Percentiles rank a stretch among this genome's conserved stretches.
These are phyloP conservation scores for Dolichopus griseipennis DNA, from an alignment of 2,888 invertebrate species.

Conservation along the genomic window DNA sequence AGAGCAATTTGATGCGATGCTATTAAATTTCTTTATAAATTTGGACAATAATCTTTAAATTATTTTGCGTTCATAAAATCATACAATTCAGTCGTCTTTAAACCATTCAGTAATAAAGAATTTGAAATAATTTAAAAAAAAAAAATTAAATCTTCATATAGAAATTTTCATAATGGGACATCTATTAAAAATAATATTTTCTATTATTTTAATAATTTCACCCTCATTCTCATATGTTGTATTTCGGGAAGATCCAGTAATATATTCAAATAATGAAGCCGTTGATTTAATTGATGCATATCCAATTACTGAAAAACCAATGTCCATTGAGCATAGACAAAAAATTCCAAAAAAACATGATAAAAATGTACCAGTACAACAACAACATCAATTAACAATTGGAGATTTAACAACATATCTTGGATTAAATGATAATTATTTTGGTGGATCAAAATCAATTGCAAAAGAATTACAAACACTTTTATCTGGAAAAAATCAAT, in stretches of 20 bases:
- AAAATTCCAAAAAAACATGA: slow-evolving; percentile 9
- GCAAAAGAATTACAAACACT: background rate
- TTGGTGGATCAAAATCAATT: background rate
- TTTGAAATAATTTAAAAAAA: too few species aligned
- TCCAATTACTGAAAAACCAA: background rate
- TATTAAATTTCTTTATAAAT: too few species aligned
- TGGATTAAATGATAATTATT: slow-evolving; percentile 1
- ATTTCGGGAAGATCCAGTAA: background rate
- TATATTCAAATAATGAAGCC: background rate
- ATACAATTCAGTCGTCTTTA: too few species aligned
- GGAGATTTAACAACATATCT: slow-evolving; percentile 7
- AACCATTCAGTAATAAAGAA: too few species aligned
- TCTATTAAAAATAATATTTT: background rate
- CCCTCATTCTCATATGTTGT: slow-evolving; percentile 2
- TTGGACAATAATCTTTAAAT: too few species aligned
- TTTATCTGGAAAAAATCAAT: background rate
- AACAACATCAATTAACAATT: background rate
- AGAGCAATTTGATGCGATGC: too few species aligned
- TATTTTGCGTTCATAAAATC: too few species aligned
- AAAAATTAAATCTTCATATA: too few species aligned
- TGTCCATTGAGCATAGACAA: background rate
- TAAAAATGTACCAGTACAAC: background rate
- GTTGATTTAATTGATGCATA: background rate
- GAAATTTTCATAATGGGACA: background rate
- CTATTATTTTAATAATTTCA: background rate